These are phyloP conservation scores for Cheilosia variabilis DNA, from an alignment of 2,888 invertebrate genomes.

Conservation along the genomic window DNA sequence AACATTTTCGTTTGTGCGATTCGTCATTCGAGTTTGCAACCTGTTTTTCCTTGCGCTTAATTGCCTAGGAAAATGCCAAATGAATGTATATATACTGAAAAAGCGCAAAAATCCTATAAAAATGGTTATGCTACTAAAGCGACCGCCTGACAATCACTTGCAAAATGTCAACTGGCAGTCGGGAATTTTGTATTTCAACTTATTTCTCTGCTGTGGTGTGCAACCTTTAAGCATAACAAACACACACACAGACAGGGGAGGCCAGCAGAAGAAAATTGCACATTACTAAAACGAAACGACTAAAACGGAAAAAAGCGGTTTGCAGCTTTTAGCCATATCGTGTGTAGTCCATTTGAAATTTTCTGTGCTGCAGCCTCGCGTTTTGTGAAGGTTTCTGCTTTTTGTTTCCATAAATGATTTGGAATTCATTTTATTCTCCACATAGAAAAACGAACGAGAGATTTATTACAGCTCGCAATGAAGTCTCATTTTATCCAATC, in stretches of 20 bases:
- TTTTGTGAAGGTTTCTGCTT: slow-evolving; percentile 40
- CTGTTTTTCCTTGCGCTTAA: slow-evolving; percentile 64
- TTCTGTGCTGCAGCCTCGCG: slow-evolving; percentile 49
- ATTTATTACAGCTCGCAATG: slow-evolving; percentile 68
- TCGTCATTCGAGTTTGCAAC: slow-evolving; percentile 69
- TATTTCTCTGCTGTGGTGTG: slow-evolving; percentile 14
- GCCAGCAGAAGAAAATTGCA: slow-evolving; percentile 63
- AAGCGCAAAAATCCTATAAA: slow-evolving; percentile 27
- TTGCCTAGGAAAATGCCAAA: slow-evolving; percentile 68
- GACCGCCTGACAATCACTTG: slow-evolving; percentile 67
- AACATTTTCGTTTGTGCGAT: slow-evolving; percentile 67
- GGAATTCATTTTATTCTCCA: slow-evolving; percentile 44
- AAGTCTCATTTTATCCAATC: slow-evolving; percentile 69
- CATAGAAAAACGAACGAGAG: slow-evolving; percentile 59
- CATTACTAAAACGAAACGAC: slow-evolving; percentile 23
- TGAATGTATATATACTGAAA: background rate
- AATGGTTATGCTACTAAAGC: slow-evolving; percentile 65
- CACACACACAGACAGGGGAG: slow-evolving; percentile 1
- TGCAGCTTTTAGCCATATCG: slow-evolving; percentile 71
- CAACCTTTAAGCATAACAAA: slow-evolving; percentile 66
- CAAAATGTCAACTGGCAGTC: slow-evolving; percentile 71
- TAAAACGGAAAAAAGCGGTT: slow-evolving; percentile 53
- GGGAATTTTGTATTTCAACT: slow-evolving; percentile 61
- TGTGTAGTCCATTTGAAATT: slow-evolving; percentile 61
- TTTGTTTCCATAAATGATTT: slow-evolving; percentile 62